Conservation (phyloP, 1,140 invertebrate genomes). For the Ladona fulva region DNA sequence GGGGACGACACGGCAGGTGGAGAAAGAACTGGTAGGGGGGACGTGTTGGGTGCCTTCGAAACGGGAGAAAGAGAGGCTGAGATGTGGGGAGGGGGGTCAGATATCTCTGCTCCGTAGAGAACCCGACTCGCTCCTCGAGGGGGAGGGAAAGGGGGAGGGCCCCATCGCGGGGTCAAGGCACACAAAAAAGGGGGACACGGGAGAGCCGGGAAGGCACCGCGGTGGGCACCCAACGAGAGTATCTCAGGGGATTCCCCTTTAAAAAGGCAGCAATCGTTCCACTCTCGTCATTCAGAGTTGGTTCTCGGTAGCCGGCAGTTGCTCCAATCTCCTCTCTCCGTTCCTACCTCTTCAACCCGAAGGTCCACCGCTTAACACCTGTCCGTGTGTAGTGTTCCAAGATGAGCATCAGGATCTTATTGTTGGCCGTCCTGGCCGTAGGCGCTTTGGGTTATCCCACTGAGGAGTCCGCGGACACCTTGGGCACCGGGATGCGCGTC, state of each 20-base stretch:
- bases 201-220: neutral
- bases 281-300: constrained; percentile 8
- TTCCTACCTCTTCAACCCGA: too few species aligned
- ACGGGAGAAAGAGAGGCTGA: neutral
- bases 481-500: constrained; percentile 13
- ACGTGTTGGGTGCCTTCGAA: neutral
- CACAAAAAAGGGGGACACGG: constrained; percentile 6
- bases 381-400: neutral
- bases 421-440: neutral
- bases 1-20: neutral
- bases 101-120: too few species aligned
- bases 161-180: neutral
- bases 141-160: neutral
- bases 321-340: neutral
- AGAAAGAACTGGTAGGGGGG: neutral
- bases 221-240: neutral
- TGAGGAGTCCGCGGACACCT: neutral
- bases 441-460: neutral
- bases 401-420: neutral
- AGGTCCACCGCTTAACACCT: too few species aligned
- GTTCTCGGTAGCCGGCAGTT: neutral
- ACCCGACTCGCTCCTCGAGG: too few species aligned
- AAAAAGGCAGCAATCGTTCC: neutral
- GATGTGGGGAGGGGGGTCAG: neutral
- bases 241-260: neutral